Evolutionary conservation across 2,888 invertebrate species (phyloP).

Genomic region (Arrhopalites spinosus): DNA sequence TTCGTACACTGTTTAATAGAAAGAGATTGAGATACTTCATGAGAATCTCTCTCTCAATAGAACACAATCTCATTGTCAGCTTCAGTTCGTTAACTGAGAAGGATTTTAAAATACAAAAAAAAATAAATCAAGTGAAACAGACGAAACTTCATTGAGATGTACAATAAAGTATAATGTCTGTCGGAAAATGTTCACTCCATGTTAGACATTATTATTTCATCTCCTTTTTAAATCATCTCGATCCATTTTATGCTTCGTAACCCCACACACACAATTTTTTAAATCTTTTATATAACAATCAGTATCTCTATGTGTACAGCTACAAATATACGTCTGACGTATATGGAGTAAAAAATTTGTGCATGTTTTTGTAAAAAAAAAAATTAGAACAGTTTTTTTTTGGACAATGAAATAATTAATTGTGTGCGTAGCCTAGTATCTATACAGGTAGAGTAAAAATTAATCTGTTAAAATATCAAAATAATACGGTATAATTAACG

Average conservation of each 20-base stretch:
- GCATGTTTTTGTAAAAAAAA: no score
- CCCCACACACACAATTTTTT: not conserved
- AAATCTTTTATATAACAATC: not conserved
- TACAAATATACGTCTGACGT: no score
- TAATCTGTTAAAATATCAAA: no score
- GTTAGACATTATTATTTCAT: not conserved
- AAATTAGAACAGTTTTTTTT: no score
- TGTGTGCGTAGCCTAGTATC: no score
- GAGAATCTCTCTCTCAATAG: no score
- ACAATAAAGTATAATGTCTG: not conserved
- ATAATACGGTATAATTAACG: no score
- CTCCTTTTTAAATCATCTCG: not conserved
- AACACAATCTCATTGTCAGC: not conserved
- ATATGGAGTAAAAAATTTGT: no score
- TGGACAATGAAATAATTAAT: no score
- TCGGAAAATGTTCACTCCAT: not conserved
- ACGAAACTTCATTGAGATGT: not conserved
- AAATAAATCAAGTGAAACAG: constrained; percentile 2
- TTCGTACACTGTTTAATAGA: not conserved
- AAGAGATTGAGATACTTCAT: no score
- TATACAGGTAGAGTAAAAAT: no score
- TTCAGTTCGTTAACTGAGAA: not conserved
- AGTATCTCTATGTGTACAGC: no score
- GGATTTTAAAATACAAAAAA: not conserved
- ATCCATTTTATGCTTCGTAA: not conserved